Conservation (phyloP, 2,888 invertebrate species). For the Drosophila siamana region DNA sequence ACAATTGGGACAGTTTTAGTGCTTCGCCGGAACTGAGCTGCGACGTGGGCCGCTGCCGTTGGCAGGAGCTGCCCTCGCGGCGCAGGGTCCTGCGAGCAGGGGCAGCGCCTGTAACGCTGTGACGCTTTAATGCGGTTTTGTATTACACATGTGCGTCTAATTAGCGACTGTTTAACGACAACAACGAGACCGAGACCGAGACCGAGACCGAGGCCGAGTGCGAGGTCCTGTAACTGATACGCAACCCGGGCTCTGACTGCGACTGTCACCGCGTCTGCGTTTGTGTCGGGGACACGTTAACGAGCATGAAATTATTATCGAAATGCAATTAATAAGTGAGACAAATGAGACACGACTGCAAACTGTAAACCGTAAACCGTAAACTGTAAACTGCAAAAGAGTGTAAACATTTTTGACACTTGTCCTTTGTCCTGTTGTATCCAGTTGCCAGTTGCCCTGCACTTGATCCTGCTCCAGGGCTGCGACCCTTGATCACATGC, state of each 20-base stretch:
- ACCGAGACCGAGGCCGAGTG: too few relatives aligned
- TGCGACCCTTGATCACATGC: constrained; percentile 11
- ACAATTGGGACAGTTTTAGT: constrained; percentile 80
- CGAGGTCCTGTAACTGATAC: constrained; percentile 7
- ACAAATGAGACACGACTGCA: too few relatives aligned
- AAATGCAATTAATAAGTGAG: constrained; percentile 72
- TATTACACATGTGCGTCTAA: constrained; percentile 83
- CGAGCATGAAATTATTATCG: constrained; percentile 84
- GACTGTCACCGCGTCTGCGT: background rate
- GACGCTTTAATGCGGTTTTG: constrained; percentile 80
- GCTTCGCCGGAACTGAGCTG: constrained; percentile 74
- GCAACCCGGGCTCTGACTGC: background rate
- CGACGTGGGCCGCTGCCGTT: constrained; percentile 4
- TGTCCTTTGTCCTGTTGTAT: constrained; percentile 46
- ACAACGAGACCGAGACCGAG: constrained; percentile 29
- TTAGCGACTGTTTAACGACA: constrained; percentile 80
- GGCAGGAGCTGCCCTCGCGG: background rate
- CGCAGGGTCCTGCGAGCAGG: constrained; percentile 17
- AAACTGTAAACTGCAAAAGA: background rate
- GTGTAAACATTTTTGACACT: constrained; percentile 67
- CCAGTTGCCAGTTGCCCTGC: background rate
- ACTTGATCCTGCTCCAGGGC: background rate
- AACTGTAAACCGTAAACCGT: constrained; percentile 6
- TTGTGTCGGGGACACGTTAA: constrained; percentile 59
- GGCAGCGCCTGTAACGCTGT: constrained; percentile 32